Conservation (phyloP, 2,113 vertebrate species). For the Dicerorhinus sumatrensis region DNA sequence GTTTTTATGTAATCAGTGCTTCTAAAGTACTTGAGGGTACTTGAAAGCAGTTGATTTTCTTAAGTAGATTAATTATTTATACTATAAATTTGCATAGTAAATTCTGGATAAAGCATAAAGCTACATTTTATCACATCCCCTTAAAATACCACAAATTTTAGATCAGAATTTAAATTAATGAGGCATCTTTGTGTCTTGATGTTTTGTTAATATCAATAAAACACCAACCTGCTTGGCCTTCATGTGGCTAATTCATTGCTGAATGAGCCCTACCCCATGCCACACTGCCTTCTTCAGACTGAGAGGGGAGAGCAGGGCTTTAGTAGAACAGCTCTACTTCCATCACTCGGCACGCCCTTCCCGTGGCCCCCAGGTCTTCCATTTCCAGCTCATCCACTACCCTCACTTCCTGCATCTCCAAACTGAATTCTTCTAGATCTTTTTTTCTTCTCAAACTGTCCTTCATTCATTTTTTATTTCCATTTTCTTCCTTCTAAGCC, state of each 20-base stretch:
- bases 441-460: background rate
- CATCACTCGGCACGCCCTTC: background rate
- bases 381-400: background rate
- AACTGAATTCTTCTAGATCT: background rate
- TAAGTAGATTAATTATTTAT: constrained; percentile 71
- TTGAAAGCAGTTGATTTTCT: constrained; percentile 66
- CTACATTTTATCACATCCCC: background rate
- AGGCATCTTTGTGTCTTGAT: background rate
- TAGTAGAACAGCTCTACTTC: background rate
- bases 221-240: background rate
- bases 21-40: constrained; percentile 58
- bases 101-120: background rate
- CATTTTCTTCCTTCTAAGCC: background rate
- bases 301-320: background rate
- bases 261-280: background rate
- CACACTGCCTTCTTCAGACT: background rate
- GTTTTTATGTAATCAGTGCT: constrained; percentile 67
- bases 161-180: background rate
- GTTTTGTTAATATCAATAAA: constrained; percentile 17
- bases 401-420: background rate
- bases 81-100: constrained; percentile 45
- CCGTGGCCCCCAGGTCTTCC: background rate
- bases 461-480: background rate
- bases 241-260: background rate
- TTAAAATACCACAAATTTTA: constrained; percentile 8